Base-by-base conservation (phyloP, 1,140 invertebrate genomes). In the Atta texana region DNA sequence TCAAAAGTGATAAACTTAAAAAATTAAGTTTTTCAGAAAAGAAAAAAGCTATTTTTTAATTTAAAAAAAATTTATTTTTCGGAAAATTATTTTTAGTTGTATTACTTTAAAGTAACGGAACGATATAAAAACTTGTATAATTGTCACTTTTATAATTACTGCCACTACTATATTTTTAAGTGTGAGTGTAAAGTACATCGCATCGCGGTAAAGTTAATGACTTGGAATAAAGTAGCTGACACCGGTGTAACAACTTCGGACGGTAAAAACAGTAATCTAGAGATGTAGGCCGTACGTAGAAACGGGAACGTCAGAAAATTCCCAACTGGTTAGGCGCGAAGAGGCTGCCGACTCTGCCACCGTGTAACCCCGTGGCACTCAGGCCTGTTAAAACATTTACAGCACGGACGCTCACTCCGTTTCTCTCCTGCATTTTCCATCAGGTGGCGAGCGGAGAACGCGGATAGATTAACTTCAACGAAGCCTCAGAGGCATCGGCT, bases 371-470 rank as follows among this genome's bases (percentile, higher is more conserved):
- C 34, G 21, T 59, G 82, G 82, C 82, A 85, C 74, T 85, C 82
- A 66, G 74, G 24, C 59, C 59, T 66, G 82, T 78, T 85, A 55
- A 85, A 85, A 85, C 74, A 85, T 85, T 85, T 78, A 85, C 75
- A 14, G 39, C 39, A 51, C 12, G 57, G 31, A 76, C 49, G 61
- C 74, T 71, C 24, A 16, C 16, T n/a, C n/a, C 18, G 14, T 61
- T 21, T 8, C 24, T 51, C 77, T 80, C 80, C 14, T 84, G 82
- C 82, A 85, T 85, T 85, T 85, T 85, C 82, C 74, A 85, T 85
- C 59, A 34, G 39, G 74, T 66, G 82, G 61, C 72, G 74, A 77
- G 63, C 59, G 82, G 14, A 12, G 53, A 75, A 78, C 53, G 49
- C 82, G 82, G 74, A 78, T 76, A 78, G 74, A 85, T 85, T 85